Conservation (phyloP, 1,140 invertebrate species). For the Diuraphis noxia region DNA sequence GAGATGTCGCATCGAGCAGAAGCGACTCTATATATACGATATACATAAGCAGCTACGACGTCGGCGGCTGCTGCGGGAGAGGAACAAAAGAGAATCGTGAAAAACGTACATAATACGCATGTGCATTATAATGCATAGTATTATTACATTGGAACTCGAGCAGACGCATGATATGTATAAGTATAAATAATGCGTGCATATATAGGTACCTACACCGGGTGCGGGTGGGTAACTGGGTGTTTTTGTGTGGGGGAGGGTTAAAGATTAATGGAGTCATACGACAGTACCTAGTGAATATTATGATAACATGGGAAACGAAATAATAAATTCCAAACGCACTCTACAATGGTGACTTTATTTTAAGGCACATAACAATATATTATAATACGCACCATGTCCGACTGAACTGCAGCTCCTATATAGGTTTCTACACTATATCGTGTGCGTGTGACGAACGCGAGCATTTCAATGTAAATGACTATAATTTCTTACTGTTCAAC, state of each 20-base stretch:
- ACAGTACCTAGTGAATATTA: background rate
- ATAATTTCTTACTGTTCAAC: background rate
- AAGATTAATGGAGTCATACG: background rate
- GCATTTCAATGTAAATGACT: slow-evolving; percentile 23
- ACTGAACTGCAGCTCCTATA: background rate
- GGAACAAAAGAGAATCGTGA: background rate
- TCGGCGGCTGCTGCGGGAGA: background rate
- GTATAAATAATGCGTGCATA: background rate
- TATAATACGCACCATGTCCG: background rate
- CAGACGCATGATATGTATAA: background rate
- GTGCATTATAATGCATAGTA: background rate
- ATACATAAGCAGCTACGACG: background rate
- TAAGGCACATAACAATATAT: background rate
- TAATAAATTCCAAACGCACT: slow-evolving; percentile 2
- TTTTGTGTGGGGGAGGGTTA: background rate
- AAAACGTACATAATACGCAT: background rate
- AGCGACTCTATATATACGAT: background rate
- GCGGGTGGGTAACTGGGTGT: too few relatives aligned
- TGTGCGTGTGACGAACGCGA: background rate
- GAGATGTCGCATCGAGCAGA: background rate
- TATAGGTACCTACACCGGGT: background rate
- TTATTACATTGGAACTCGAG: background rate
- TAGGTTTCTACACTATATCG: background rate
- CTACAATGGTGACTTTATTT: background rate
- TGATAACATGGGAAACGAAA: background rate